Base-by-base conservation (phyloP, 2,888 invertebrate genomes). In the Gymnoscelis rufifasciata region DNA sequence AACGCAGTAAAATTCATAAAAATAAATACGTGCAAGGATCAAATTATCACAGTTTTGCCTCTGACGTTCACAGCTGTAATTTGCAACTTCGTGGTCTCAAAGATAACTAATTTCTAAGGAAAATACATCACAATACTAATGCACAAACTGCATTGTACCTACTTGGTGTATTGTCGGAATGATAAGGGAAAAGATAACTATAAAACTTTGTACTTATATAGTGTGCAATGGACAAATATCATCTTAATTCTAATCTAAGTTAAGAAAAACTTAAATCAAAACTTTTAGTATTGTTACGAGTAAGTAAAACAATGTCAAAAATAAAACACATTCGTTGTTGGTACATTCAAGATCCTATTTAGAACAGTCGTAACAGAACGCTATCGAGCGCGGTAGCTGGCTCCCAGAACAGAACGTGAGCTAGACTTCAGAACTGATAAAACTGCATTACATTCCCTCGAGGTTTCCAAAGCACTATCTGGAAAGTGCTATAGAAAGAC, bases 1-100 rank as follows among this genome's bases (percentile, higher is more conserved):
- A 56, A 52, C 48, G 53, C 51, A 53, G 38, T 38, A 37, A 53
- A 43, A 54, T 47, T 40, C 28, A 31, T 47, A 47, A 31, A 40
- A 56, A 54, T 54, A 54, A 57, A 60, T 56, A 64, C 37, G 51
- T 51, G 40, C 27, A 52, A 42, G 52, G 42, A 56, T 33, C 47
- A 67, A 73, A 66, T 60, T 84, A 87, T 86, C 86, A 87, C 86
- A 87, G 86, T 74, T 71, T 66, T 68, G 71, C 70, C 64, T 67
- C 58, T 57, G 57, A 64, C 31, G 43, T 33, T 39, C 39, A 56
- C 59, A 62, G 64, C 56, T 60, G 50, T 39, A 40, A 43, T 51
- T 55, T 39, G 33, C 33, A 44, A 49, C 38, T 38, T 47, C 52
- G 54, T 38, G 48, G 56, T 51, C 47, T 50, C 51, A 54, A 48